Base-by-base conservation (phyloP, 2,888 invertebrate species). In the Ypsolopha sequella region DNA sequence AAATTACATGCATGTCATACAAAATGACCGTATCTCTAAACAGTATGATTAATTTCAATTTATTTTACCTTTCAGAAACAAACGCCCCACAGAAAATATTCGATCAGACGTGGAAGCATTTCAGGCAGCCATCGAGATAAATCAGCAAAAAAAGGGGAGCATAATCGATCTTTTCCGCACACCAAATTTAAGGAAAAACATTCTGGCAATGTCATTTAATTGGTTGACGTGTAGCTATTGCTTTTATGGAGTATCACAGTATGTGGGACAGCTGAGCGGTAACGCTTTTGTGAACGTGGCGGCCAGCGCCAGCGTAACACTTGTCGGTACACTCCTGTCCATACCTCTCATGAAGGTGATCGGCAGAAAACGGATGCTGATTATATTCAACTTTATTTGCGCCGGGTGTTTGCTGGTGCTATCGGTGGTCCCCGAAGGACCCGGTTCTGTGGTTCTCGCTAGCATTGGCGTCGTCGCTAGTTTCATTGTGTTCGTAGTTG, bases 401-500 rank as follows among this genome's bases (percentile, higher is more conserved):
- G 91, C 91, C 0, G 10, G 87, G 6, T 88, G 92, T 34, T 82
- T 93, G 50, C 61, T 94, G 34, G 59, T 89, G 2, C 81, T 93
- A 48, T 89, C 91, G 7, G 63, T 90, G 7, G 79, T 90, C 47
- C 82, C 85, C 0, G 68, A 67, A 54, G 79, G 84, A 7, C 51
- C 62, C 0, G 67, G 66, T 1, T 88, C 89, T 48, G 87, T 92
- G 1, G 69, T 89, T 11, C 87, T 93, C 46, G 93, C 94, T 7
- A 89, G 91, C 55, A 68, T 92, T 45, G 95, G 93, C 0, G 92
- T 94, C 53, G 92, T 95, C 50, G 91, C 94, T 34, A 91, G 94
- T 66, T 93, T 95, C 36, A 90, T 95, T n/a, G 91, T 92, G 1
- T 97, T 96, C 66, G 93, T 95, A 0, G 91, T 93, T 24, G 93